Conservation (phyloP, 1,140 invertebrate genomes). For the Cotesia typhae region DNA sequence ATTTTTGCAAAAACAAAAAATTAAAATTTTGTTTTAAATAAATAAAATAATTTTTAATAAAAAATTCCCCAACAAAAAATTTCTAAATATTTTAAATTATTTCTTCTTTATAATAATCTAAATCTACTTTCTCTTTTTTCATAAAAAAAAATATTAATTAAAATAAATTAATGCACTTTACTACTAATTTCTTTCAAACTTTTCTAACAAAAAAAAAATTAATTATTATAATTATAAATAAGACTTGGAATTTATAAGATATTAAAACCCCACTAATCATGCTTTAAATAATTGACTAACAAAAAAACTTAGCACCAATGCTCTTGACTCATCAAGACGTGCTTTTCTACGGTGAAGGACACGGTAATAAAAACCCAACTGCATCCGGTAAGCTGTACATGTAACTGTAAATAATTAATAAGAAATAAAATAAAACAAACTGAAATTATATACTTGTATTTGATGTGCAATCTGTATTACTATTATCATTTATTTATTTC, state of each 20-base stretch:
- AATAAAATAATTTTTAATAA: no score
- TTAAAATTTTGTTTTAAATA: no score
- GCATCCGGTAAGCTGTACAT: constrained; percentile 54
- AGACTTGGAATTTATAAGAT: no score
- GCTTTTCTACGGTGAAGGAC: constrained; percentile 59
- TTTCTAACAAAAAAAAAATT: neutral
- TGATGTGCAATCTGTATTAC: constrained; percentile 53
- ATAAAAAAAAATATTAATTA: no score
- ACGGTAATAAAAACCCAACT: constrained; percentile 26
- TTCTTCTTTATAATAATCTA: no score
- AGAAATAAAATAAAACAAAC: constrained; percentile 20
- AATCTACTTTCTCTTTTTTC: no score
- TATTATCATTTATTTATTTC: constrained; percentile 35
- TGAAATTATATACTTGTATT: constrained; percentile 49
- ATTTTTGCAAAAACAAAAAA: no score
- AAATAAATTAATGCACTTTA: no score
- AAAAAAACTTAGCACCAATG: constrained; percentile 49
- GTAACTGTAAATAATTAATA: constrained; percentile 28
- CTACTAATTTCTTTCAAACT: neutral
- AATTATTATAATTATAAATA: constrained; percentile 22
- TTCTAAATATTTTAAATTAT: no score
- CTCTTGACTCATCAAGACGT: constrained; percentile 39
- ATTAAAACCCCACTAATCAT: constrained; percentile 16
- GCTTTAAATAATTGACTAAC: constrained; percentile 55
- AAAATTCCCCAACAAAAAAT: no score